Evolutionary conservation across 2,797 vertebrate genomes (phyloP), one percentile per base, ranked within the genome.

Genomic region (Kryptolebias ocellatus): DNA sequence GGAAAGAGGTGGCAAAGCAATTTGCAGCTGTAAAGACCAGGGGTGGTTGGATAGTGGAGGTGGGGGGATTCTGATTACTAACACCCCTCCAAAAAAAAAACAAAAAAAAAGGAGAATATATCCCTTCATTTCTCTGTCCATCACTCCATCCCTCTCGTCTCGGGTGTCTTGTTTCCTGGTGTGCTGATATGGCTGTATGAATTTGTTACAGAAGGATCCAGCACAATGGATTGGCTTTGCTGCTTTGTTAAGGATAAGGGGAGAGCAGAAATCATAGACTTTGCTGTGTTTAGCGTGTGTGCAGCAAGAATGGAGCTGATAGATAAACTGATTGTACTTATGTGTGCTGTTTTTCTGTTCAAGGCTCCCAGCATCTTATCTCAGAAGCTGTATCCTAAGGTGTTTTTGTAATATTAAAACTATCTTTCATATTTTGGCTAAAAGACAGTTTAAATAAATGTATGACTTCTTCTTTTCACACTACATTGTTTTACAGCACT

Each of bases 1-100:
- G 88, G 91, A 74, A 89, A 90, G 86, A 91, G 90, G 90, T 91
- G 91, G 91, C 84, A 91, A 93, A 92, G 91, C 93, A 93, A 92
- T 93, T 93, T 91, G 87, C 87, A 90, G 91, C 88, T 87, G 81
- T 88, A 91, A 90, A 92, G 92, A 90, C 81, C 75, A 79, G 79
- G 66, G 69, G 29, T 37, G 58, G 39, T 31, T 51, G 60, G 46
- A 42, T 37, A 18, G 44, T 53, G 55, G 72, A 54, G 56, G 66
- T 4, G 31, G 57, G 50, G 50, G 59, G 63, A 54, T 55, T 83
- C 79, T 87, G 85, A 88, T 91, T 89, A 82, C 79, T 83, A 89
- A 91, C 86, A 78, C 86, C 80, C 74, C 20, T 75, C 79, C 29
- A 73, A 16, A 53, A 89, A 86, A 89, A 79, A 77, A 80, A n/a